These are phyloP conservation scores for Bruchidius siliquastri DNA, from an alignment of 2,888 invertebrate genomes.

Conservation along the genomic window DNA sequence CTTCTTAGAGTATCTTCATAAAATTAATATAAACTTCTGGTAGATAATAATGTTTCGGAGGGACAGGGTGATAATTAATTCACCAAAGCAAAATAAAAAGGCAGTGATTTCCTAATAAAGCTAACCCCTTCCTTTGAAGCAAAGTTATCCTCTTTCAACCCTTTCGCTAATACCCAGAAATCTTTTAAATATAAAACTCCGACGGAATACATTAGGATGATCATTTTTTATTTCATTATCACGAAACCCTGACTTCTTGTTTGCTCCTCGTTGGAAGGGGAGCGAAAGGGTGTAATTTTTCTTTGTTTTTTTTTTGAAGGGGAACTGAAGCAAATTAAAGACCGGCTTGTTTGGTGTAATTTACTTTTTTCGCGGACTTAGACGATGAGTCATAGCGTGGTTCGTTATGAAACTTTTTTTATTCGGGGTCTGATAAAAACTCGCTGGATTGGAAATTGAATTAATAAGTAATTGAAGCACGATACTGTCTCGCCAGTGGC, in stretches of 20 bases:
- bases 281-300: not conserved
- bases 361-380: not conserved
- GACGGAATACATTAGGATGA: slow-evolving; percentile 23
- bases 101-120: not conserved
- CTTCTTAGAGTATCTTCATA: not conserved
- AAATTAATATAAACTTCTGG: not conserved
- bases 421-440: not conserved
- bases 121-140: not conserved
- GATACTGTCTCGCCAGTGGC: not conserved
- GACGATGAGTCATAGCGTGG: not conserved
- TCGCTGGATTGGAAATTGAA: not conserved
- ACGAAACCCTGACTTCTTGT: slow-evolving; percentile 16
- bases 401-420: not conserved
- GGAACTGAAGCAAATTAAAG: not conserved
- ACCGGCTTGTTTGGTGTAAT: not conserved
- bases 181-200: slow-evolving; percentile 12
- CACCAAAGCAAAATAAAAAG: slow-evolving; percentile 10
- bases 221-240: slow-evolving; percentile 26
- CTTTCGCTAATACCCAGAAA: slow-evolving; percentile 16
- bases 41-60: not conserved
- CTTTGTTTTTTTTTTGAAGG: not conserved
- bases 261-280: slow-evolving; percentile 8
- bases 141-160: slow-evolving; percentile 6
- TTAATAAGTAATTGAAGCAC: not conserved
- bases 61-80: not conserved